Percentiles rank a stretch among this genome's conserved stretches.
These are phyloP conservation scores for Creontiades dilutus DNA, from an alignment of 2,888 invertebrate genomes.

Conservation along the genomic window DNA sequence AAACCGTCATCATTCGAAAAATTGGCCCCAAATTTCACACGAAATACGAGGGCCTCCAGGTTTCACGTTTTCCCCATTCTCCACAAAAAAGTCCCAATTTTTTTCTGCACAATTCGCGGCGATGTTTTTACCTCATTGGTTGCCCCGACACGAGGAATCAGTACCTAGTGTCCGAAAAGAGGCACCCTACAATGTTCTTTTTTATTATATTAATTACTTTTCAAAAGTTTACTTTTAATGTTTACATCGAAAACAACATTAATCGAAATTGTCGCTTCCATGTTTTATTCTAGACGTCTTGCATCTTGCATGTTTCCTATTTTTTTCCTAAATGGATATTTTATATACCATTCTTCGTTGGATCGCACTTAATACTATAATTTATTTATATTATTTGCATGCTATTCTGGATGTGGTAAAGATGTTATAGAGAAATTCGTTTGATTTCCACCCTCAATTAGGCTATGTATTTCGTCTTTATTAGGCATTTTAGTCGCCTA, in stretches of 20 bases:
- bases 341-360: constrained; percentile 5
- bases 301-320: constrained; percentile 24
- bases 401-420: background rate
- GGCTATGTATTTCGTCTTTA: no score
- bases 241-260: background rate
- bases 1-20: background rate
- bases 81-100: background rate
- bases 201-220: background rate
- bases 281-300: constrained; percentile 47
- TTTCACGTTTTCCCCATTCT: constrained; percentile 1
- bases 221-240: background rate
- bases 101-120: background rate
- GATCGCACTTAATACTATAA: background rate
- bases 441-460: no score
- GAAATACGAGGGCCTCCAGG: background rate
- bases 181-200: background rate
- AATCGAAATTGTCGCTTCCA: background rate
- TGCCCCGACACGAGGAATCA: background rate
- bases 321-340: background rate
- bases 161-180: background rate
- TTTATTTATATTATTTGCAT: background rate
- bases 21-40: background rate
- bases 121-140: background rate
- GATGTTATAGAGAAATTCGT: background rate
- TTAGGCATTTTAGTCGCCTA: background rate